A percentile compares a stretch with the other conserved stretches of the same genome.
Conservation (phyloP, 1,140 invertebrate genomes). For the Anoplolepis gracilipes region DNA sequence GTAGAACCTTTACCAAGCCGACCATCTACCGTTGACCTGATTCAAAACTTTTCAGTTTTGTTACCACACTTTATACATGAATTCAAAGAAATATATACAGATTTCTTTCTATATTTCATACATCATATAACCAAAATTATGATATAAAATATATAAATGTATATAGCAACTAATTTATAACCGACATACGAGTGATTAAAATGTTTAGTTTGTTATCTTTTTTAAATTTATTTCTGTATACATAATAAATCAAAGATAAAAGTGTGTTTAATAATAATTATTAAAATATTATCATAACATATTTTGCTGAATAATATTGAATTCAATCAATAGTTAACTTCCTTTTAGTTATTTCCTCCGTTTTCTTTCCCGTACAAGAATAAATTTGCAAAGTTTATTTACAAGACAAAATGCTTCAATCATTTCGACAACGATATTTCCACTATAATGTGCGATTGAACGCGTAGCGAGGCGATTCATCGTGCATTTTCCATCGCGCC, state of each 20-base stretch:
- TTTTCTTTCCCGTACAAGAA: neutral
- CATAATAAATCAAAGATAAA: neutral
- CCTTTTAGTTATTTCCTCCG: too few species aligned
- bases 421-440: neutral
- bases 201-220: neutral
- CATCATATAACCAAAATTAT: conserved; percentile 2
- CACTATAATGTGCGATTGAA: neutral
- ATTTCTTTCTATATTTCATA: conserved; percentile 12
- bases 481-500: conserved; percentile 40
- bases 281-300: neutral
- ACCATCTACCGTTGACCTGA: conserved; percentile 30
- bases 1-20: conserved; percentile 45
- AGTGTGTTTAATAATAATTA: neutral
- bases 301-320: neutral
- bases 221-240: neutral
- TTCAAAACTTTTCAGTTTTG: conserved; percentile 34
- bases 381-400: neutral
- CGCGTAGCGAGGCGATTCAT: conserved; percentile 43
- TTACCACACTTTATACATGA: conserved; percentile 24
- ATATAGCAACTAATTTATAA: neutral
- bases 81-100: conserved; percentile 11
- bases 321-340: too few species aligned
- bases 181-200: neutral
- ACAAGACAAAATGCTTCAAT: neutral
- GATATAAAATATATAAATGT: conserved; percentile 11